Evolutionary conservation across 2,113 vertebrate genomes (phyloP).

Genomic region (Cacatua alba): DNA sequence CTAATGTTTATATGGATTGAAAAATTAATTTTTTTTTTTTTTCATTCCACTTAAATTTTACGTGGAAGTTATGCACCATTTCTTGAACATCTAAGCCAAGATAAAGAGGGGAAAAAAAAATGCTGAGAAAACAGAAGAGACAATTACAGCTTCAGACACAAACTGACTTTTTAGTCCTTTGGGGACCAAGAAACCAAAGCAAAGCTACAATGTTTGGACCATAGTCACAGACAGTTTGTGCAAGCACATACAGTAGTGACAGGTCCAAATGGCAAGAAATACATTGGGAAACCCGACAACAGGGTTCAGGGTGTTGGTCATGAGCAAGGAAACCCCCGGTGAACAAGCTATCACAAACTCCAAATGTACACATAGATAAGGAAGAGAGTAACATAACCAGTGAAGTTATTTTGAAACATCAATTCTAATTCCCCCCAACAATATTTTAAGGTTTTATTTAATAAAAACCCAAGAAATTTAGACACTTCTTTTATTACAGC

Average conservation of each 20-base stretch:
- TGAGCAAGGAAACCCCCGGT: neutral
- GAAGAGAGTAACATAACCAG: neutral
- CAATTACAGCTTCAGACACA: neutral
- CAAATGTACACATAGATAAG: neutral
- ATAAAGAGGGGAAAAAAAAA: neutral
- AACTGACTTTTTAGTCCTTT: constrained; percentile 23
- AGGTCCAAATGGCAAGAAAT: neutral
- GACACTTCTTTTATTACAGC: neutral
- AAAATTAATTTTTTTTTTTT: neutral
- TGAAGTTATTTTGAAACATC: neutral
- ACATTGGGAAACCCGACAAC: neutral
- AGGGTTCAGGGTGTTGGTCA: neutral
- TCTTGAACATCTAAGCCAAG: neutral
- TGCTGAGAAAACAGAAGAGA: neutral
- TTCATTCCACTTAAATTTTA: constrained; percentile 6
- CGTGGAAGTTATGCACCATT: neutral
- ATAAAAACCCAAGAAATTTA: neutral
- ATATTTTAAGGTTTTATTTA: neutral
- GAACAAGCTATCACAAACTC: neutral
- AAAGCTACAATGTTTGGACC: neutral
- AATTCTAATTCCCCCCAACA: neutral
- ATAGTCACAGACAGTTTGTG: neutral
- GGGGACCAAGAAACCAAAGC: neutral
- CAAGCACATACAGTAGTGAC: neutral
- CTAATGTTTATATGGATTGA: neutral